phyloP scores from a whole-genome alignment of 1,140 invertebrate genomes.

The Neodiprion pinetum region DNA sequence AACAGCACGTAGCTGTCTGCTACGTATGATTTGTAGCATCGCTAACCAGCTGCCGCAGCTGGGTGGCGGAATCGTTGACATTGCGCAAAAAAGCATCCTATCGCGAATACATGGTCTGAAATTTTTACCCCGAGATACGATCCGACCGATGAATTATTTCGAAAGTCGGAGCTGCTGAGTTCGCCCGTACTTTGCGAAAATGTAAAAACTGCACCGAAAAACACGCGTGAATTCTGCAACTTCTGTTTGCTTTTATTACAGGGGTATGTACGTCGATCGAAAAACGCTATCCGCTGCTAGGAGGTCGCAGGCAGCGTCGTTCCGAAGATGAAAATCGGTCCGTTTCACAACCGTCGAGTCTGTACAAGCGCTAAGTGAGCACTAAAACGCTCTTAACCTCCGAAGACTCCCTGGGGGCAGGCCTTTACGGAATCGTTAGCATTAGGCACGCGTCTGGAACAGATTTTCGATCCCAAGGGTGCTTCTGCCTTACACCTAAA shows the following conservation, averaged over 20 bases:
- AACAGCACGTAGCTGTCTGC: constrained; percentile 22
- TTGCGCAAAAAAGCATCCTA: too few relatives aligned
- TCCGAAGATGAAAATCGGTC: background rate
- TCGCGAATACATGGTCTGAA: too few relatives aligned
- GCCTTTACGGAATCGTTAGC: background rate
- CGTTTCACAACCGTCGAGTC: background rate
- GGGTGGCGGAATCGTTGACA: background rate
- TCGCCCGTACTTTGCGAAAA: too few relatives aligned
- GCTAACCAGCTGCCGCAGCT: constrained; percentile 43
- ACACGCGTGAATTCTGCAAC: too few relatives aligned
- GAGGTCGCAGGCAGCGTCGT: background rate
- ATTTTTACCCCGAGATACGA: too few relatives aligned
- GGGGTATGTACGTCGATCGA: too few relatives aligned
- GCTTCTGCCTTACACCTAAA: background rate
- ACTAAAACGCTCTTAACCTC: constrained; percentile 14
- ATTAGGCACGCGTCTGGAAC: constrained; percentile 18
- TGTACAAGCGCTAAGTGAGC: constrained; percentile 13
- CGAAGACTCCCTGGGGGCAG: constrained; percentile 5
- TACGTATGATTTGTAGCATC: constrained; percentile 50
- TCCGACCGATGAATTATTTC: too few relatives aligned
- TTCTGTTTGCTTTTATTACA: too few relatives aligned
- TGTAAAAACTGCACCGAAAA: too few relatives aligned
- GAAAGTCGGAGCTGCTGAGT: too few relatives aligned
- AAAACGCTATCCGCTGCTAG: too few relatives aligned
- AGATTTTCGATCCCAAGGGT: background rate